Base-by-base conservation (phyloP, 2,113 vertebrate genomes). In the Chionomys nivalis region DNA sequence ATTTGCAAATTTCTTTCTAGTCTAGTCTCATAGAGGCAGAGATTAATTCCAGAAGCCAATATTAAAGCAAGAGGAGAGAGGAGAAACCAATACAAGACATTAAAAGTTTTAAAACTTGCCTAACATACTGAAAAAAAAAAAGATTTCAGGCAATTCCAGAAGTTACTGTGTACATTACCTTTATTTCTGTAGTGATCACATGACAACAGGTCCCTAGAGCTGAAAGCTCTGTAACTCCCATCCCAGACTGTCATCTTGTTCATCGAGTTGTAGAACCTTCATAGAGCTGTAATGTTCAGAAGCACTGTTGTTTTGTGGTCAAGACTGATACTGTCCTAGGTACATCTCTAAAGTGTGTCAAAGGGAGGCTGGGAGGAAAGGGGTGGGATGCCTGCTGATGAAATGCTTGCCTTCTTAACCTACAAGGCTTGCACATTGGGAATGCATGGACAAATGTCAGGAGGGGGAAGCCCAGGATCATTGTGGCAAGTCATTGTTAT, bases 41-140 rank as follows among this genome's bases (percentile, higher is more conserved):
- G 42, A 81, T 82, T 75, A 89, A 82, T 89, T 94, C 89, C 61
- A 94, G 89, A 82, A 96, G 55, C 42, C 61, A 93, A 12, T 55
- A 76, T 90, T 83, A 82, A 83, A 78, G 19, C 23, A 81, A 49
- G 36, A 36, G 17, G 36, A 89, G n/a, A 42, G 7, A 28, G 26
- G 24, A 31, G 28, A 92, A 87, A 10, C 26, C 36, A 31, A 47
- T 14, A 66, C 3, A 16, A 94, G 17, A 72, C 58, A 68, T 44
- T 77, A 82, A 95, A 73, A 78, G 39, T 86, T 11, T 2, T 75
- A 63, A 91, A 87, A 95, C 17, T 68, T 97, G 24, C 3, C 70
- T 55, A 14, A 42, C 1, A n/a, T 26, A 63, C 36, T 95, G 33
- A 14, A 52, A 16, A 78, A 55, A 55, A 16, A 78, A 91, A 91